Percentiles rank a stretch among this genome's conserved stretches.
phyloP scores from a whole-genome alignment of 64 coral and sea anemone species.

The Dendronephthya gigantea region DNA sequence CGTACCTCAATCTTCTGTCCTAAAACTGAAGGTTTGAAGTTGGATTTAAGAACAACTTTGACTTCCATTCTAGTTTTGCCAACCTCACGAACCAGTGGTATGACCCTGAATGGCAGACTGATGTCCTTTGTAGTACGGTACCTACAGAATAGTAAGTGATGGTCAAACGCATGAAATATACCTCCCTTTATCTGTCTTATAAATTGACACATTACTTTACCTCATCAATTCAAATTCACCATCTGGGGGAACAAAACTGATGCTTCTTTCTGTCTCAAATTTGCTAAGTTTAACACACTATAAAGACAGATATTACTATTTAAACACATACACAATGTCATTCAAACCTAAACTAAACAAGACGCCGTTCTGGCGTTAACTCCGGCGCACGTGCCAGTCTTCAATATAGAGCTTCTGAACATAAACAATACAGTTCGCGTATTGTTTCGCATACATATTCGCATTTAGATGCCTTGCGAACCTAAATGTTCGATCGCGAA shows the following conservation, averaged over 20 bases:
- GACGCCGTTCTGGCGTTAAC: no score
- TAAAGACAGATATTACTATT: constrained; percentile 7
- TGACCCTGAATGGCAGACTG: constrained; percentile 90
- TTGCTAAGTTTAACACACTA: constrained; percentile 99
- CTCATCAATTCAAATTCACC: constrained; percentile 99
- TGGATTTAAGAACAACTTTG: constrained; percentile 93
- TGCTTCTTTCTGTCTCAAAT: constrained; percentile 95
- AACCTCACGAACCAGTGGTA: constrained; percentile 88
- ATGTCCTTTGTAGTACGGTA: constrained; percentile 99
- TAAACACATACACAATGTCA: neutral
- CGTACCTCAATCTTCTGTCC: constrained; percentile 98
- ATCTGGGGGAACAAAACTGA: constrained; percentile 96
- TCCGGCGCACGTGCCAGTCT: no score
- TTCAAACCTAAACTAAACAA: no score
- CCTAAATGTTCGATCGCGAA: no score
- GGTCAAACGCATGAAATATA: neutral
- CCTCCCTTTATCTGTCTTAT: neutral
- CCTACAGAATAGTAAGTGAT: constrained; percentile 15
- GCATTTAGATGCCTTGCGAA: no score
- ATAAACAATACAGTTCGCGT: no score
- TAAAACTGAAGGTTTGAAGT: constrained; percentile 93
- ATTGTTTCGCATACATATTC: no score
- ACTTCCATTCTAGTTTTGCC: constrained; percentile 90
- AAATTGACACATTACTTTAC: constrained; percentile 19
- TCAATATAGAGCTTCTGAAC: no score